Evolutionary conservation across 2,113 vertebrate genomes (phyloP).

Genomic region (Halichoeres trimaculatus): DNA sequence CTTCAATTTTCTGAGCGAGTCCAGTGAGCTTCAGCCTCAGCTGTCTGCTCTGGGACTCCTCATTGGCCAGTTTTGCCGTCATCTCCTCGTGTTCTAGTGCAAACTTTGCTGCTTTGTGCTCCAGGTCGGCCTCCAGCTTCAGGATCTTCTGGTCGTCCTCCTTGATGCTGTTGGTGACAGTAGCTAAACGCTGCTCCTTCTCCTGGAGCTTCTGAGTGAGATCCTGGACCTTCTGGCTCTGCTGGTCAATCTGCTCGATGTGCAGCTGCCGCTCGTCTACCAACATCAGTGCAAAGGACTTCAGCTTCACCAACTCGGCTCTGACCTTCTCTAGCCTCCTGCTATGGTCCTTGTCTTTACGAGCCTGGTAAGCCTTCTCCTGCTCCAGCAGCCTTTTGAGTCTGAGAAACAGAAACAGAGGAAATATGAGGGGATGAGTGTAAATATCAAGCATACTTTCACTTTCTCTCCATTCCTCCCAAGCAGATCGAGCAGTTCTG

Average conservation of each 20-base stretch:
- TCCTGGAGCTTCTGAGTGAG: constrained; percentile 90
- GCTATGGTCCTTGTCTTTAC: constrained; percentile 92
- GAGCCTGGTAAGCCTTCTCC: constrained; percentile 92
- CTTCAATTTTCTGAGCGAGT: constrained; percentile 86
- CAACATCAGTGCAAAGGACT: constrained; percentile 96
- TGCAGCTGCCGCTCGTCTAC: constrained; percentile 96
- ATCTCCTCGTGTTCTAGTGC: constrained; percentile 92
- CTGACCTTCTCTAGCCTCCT: constrained; percentile 88
- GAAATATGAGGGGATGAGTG: neutral
- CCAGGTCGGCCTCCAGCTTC: constrained; percentile 89
- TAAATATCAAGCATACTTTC: too few species aligned
- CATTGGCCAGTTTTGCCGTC: constrained; percentile 86
- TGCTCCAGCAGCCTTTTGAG: constrained; percentile 95
- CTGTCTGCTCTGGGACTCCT: constrained; percentile 90
- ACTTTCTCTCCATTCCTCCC: too few species aligned
- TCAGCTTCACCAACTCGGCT: constrained; percentile 93
- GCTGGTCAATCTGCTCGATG: constrained; percentile 91
- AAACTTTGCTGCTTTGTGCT: constrained; percentile 85
- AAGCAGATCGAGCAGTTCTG: too few species aligned
- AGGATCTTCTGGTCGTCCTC: constrained; percentile 91
- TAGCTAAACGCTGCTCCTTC: constrained; percentile 87
- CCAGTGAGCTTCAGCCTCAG: constrained; percentile 88
- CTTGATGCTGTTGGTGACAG: constrained; percentile 80
- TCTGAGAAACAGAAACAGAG: constrained; percentile 77
- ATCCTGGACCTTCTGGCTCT: constrained; percentile 92